Evolutionary conservation across 2,113 vertebrate species (phyloP).

Genomic region (Chaetura pelagica): DNA sequence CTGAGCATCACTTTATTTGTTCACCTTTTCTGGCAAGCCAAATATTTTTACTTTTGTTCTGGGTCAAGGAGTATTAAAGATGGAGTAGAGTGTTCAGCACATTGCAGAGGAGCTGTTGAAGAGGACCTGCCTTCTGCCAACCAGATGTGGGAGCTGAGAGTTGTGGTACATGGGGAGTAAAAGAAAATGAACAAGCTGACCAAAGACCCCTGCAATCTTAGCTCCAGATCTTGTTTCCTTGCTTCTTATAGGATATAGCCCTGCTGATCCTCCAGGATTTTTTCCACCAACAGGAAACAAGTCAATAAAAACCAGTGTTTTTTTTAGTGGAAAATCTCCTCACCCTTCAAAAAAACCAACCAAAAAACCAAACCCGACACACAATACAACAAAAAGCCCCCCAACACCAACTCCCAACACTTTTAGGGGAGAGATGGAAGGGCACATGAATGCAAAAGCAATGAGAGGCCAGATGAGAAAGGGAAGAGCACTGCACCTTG

Average conservation of each 20-base stretch:
- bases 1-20: background rate
- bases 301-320: background rate
- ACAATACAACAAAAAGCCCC: background rate
- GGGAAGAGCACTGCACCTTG: background rate
- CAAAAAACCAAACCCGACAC: too few relatives aligned
- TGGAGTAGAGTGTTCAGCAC: slow-evolving; percentile 32
- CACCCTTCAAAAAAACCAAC: background rate
- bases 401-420: background rate
- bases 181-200: background rate
- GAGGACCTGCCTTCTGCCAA: slow-evolving; percentile 46
- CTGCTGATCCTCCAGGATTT: background rate
- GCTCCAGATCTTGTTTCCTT: slow-evolving; percentile 16
- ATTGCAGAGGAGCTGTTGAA: slow-evolving; percentile 13
- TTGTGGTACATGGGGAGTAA: background rate
- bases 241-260: background rate
- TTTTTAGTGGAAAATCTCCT: background rate
- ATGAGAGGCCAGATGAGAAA: background rate
- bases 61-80: slow-evolving; percentile 33
- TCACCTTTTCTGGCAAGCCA: slow-evolving; percentile 22
- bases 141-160: slow-evolving; percentile 34
- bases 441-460: background rate
- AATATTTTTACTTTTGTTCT: slow-evolving; percentile 63
- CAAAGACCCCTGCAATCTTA: background rate
- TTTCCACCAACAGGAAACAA: background rate
- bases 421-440: background rate